Conservation (phyloP, 2,888 invertebrate species). For the Gortyna flavago region DNA sequence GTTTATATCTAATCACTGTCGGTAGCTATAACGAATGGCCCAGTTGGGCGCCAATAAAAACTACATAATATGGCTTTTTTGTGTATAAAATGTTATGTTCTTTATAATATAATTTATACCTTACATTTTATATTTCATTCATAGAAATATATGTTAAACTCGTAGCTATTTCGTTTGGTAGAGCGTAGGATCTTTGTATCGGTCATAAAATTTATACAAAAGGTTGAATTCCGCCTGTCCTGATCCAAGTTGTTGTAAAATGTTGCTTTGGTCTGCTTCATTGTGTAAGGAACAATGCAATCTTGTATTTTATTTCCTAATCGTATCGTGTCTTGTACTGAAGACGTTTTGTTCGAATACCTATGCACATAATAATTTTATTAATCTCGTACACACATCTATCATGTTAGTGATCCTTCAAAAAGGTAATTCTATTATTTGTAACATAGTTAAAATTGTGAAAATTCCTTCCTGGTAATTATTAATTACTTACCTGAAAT, state of each 20-base stretch:
- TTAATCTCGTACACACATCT: neutral
- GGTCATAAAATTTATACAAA: constrained; percentile 51
- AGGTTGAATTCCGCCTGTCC: constrained; percentile 16
- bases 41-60: constrained; percentile 11
- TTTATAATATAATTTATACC: no score
- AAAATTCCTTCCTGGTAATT: no score
- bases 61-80: neutral
- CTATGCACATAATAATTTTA: neutral
- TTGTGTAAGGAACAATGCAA: constrained; percentile 26
- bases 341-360: neutral
- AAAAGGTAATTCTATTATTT: neutral
- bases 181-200: constrained; percentile 17
- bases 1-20: neutral
- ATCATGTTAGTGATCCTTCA: neutral
- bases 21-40: neutral
- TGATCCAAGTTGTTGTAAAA: constrained; percentile 19
- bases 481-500: no score
- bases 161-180: neutral
- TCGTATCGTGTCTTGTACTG: neutral
- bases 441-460: no score
- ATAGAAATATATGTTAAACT: constrained; percentile 14
- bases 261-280: constrained; percentile 14
- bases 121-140: neutral
- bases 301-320: constrained; percentile 27
- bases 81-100: neutral